These are phyloP conservation scores for Imbricaverruca yamaguchii DNA, from an alignment of 2,888 invertebrate genomes.

Conservation along the genomic window DNA sequence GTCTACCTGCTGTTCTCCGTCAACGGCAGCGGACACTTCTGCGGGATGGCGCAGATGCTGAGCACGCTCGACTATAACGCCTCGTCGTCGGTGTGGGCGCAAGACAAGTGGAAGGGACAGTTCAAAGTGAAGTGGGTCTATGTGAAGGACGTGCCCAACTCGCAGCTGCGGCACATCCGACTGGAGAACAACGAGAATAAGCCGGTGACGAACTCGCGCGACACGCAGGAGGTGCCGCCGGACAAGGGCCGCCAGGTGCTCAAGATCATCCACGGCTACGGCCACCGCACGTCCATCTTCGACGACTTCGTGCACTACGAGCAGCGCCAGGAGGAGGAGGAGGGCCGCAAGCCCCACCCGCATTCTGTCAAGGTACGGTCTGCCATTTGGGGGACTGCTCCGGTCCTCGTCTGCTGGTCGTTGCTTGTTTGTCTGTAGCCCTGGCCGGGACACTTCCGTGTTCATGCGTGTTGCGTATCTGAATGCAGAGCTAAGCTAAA, in stretches of 20 bases:
- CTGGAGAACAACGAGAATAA: constrained; percentile 98
- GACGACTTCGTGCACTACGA: constrained; percentile 98
- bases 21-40: constrained; percentile 96
- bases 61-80: constrained; percentile 89
- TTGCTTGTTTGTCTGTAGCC: no score
- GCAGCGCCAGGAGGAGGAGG: constrained; percentile 87
- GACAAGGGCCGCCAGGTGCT: constrained; percentile 86
- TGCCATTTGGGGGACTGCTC: no score
- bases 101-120: constrained; percentile 98
- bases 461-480: no score
- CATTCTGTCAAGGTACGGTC: background rate
- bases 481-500: no score
- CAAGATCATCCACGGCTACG: constrained; percentile 81
- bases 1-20: constrained; percentile 92
- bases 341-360: constrained; percentile 38
- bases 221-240: constrained; percentile 94
- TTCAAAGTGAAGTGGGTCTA: constrained; percentile 98
- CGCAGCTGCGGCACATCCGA: constrained; percentile 83
- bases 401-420: no score
- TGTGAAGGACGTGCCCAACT: constrained; percentile 93
- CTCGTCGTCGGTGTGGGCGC: constrained; percentile 92
- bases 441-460: no score
- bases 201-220: constrained; percentile 94
- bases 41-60: constrained; percentile 98
- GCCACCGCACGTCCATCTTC: constrained; percentile 92